Conservation (phyloP, 2,797 vertebrate species). For the Sebastes nivosus region DNA sequence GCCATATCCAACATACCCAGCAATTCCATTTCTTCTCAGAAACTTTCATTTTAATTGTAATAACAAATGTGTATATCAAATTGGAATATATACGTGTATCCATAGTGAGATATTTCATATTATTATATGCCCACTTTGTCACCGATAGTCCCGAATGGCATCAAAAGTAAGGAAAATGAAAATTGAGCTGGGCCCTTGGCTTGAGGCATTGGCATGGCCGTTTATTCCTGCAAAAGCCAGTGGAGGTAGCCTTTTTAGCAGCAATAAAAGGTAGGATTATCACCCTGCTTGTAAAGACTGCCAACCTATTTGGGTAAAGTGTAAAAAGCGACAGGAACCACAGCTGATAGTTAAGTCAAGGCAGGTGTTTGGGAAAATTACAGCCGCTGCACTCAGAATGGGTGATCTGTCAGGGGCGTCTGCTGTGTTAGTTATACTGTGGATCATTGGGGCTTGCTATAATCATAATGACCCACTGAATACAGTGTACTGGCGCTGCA, state of each 20-base stretch:
- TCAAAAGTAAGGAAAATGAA: not conserved
- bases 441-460: constrained; percentile 21
- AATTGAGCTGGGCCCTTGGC: not conserved
- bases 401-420: constrained; percentile 56
- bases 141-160: not conserved
- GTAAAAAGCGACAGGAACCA: constrained; percentile 75
- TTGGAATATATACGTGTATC: not conserved
- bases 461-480: constrained; percentile 21
- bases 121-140: not conserved
- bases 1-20: not conserved
- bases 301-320: constrained; percentile 73
- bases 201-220: constrained; percentile 44
- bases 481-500: not conserved
- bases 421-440: constrained; percentile 46
- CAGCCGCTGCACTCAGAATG: constrained; percentile 56
- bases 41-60: not conserved
- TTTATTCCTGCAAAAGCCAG: constrained; percentile 60
- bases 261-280: constrained; percentile 84
- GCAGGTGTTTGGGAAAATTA: constrained; percentile 80
- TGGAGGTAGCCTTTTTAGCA: constrained; percentile 71
- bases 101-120: not conserved
- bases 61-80: not conserved
- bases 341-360: constrained; percentile 74
- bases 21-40: not conserved
- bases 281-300: constrained; percentile 79